A percentile compares a stretch with the other conserved stretches of the same genome.
Conservation (phyloP, 2,797 vertebrate species). For the Poeciliopsis presidionis region DNA sequence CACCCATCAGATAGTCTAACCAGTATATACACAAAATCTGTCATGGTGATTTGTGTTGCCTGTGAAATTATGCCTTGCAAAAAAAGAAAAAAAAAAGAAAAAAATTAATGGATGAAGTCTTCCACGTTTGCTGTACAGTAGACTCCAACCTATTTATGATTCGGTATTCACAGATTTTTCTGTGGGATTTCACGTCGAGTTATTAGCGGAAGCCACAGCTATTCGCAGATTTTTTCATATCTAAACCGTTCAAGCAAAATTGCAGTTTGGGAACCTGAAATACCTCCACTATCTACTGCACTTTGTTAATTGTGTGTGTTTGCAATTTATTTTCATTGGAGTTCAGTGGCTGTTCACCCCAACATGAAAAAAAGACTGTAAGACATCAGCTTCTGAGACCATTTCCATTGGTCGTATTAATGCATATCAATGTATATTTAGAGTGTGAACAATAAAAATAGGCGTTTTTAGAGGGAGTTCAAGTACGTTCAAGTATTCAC, state of each 20-base stretch:
- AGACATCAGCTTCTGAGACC: neutral
- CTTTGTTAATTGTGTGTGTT: too few relatives aligned
- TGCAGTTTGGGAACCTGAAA: too few relatives aligned
- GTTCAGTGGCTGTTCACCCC: too few relatives aligned
- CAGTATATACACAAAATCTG: neutral
- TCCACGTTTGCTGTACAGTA: neutral
- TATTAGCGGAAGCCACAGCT: too few relatives aligned
- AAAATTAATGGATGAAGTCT: neutral
- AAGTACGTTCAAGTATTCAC: neutral
- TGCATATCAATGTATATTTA: neutral
- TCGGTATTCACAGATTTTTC: too few relatives aligned
- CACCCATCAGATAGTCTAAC: neutral
- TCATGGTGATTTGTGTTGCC: neutral
- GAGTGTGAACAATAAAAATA: neutral
- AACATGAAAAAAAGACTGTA: too few relatives aligned
- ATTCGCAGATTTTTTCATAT: too few relatives aligned
- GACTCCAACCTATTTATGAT: too few relatives aligned
- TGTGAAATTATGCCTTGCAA: neutral
- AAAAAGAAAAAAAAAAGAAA: neutral
- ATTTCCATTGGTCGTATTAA: neutral
- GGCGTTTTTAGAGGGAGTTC: neutral
- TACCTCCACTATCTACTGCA: too few relatives aligned
- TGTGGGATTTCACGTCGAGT: too few relatives aligned
- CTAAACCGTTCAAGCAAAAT: too few relatives aligned
- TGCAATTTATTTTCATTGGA: too few relatives aligned